Evolutionary conservation across 2,113 vertebrate genomes (phyloP), one percentile per base, ranked within the genome.

Genomic region (Neoarius graeffei): DNA sequence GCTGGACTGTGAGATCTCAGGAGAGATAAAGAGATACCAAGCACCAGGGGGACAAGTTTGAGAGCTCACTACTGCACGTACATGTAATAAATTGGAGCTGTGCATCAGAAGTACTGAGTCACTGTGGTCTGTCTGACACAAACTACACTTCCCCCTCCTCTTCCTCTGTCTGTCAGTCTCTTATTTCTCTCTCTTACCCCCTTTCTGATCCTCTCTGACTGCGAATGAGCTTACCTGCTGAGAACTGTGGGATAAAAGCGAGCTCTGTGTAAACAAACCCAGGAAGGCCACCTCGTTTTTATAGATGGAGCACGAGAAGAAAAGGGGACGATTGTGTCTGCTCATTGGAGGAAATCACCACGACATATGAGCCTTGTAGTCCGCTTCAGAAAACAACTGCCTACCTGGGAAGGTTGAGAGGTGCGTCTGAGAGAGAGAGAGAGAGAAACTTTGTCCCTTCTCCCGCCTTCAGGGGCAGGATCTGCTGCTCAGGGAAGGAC

Each of bases 381-480:
- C 11, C 3, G 25, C 71, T 88, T 77, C 48, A 64, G 19, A 27
- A 67, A 42, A 35, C 48, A 20, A 9, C 73, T 73, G 60, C 73
- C 82, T 84, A 88, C 87, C 87, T 88, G 87, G 64, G 60, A 66
- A 56, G 59, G 60, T 62, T 54, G 67, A 64, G 10, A 81, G 81
- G 84, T 89, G 77, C 79, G 19, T 83, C 54, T 62, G 54, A n/a
- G 74, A 64, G 54, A 54, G 60, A 79, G 50, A 85, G 79, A 83
- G 89, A 50, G 76, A 67, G 73, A 54, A 54, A 13, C 23, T 59
- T 73, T 10, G 62, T 56, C 50, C 10, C 19, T 19, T 86, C 71
- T 86, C 85, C 90, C 88, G 81, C 90, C 87, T 86, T 81, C 83
- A 81, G 73, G 86, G 91, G 92, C 81, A 30, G 89, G 89, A 76